These are phyloP conservation scores for Coracopsis vasa DNA, from an alignment of 2,113 vertebrate species.

Conservation along the genomic window DNA sequence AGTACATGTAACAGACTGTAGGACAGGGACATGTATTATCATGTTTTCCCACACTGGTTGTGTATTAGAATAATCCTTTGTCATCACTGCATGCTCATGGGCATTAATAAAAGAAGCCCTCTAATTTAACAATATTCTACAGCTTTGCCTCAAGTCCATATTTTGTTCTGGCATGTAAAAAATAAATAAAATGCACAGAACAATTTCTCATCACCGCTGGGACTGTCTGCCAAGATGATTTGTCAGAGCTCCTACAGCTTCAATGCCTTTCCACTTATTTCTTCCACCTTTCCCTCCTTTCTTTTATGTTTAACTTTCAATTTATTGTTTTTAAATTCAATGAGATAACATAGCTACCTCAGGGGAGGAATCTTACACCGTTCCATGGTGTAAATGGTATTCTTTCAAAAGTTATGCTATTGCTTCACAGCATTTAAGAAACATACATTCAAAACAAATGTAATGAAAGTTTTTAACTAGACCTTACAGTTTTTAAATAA, in stretches of 20 bases:
- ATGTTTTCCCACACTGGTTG: not conserved
- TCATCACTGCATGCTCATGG: not conserved
- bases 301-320: not conserved
- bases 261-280: not conserved
- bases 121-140: not conserved
- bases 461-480: not conserved
- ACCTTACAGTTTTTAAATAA: not conserved
- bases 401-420: not conserved
- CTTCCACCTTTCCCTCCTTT: not conserved
- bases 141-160: not conserved
- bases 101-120: not conserved
- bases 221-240: not conserved
- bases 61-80: not conserved
- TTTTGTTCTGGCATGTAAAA: not conserved
- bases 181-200: not conserved
- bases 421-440: not conserved
- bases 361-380: not conserved
- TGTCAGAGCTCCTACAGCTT: constrained; percentile 2
- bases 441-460: not conserved
- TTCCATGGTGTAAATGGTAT: not conserved
- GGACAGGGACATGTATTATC: rapidly evolving
- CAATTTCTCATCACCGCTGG: not conserved
- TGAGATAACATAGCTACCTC: not conserved
- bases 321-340: constrained; percentile 3
- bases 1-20: not conserved